phyloP scores from a whole-genome alignment of 2,888 invertebrate species.

The Cinara cedri region DNA sequence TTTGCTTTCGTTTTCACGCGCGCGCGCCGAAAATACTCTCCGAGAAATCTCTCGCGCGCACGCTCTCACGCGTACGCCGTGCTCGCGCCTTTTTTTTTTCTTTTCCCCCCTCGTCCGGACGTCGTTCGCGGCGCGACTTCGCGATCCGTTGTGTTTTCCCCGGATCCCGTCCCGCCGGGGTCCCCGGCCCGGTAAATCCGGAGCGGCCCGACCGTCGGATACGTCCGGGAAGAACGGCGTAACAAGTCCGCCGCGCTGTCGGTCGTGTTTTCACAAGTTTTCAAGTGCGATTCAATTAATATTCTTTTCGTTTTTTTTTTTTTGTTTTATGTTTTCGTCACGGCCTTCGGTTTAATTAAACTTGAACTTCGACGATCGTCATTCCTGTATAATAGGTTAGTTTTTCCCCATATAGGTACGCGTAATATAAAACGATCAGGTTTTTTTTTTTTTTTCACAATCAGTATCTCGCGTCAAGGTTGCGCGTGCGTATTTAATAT shows the following conservation, averaged over 20 bases:
- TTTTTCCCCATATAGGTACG: no score
- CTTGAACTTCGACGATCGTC: conserved; percentile 53
- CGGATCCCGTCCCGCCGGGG: no score
- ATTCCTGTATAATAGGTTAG: background rate
- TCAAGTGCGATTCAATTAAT: conserved; percentile 37
- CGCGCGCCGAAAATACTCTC: conserved; percentile 25
- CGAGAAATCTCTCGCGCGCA: background rate
- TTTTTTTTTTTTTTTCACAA: conserved; percentile 23
- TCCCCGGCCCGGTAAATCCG: no score
- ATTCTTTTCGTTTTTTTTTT: no score
- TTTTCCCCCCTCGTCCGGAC: background rate
- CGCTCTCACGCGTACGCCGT: background rate
- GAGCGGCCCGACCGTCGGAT: no score
- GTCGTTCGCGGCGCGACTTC: background rate
- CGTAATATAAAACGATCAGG: no score
- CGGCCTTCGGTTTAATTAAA: conserved; percentile 47
- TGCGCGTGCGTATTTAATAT: background rate
- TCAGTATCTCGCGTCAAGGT: conserved; percentile 43
- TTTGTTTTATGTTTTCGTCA: conserved; percentile 30
- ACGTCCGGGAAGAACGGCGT: no score
- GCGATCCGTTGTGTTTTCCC: no score
- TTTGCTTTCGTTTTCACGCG: conserved; percentile 57
- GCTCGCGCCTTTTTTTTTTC: no score
- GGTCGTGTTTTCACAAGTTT: no score
- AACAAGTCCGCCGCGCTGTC: no score